Conservation (phyloP, 2,888 invertebrate genomes). For the Orchesella flavescens region DNA sequence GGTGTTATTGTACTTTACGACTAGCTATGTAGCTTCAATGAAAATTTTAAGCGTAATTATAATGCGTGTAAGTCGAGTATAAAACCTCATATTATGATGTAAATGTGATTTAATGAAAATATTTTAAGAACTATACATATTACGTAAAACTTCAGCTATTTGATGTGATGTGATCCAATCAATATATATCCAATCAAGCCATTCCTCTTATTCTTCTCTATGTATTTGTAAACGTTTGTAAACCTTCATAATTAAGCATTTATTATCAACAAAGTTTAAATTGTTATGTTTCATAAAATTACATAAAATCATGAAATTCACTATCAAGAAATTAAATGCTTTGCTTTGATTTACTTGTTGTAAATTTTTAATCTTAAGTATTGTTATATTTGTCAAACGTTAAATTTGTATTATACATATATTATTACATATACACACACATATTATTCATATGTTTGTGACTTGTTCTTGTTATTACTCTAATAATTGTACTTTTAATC, state of each 20-base stretch:
- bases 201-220: no score
- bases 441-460: no score
- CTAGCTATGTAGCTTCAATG: neutral
- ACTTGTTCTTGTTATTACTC: no score
- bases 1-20: neutral
- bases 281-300: no score
- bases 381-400: no score
- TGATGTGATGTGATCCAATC: slow-evolving; percentile 19
- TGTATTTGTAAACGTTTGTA: neutral
- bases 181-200: neutral
- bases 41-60: neutral
- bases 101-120: neutral
- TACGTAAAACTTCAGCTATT: neutral
- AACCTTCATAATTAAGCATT: no score
- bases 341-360: neutral
- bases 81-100: neutral
- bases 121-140: neutral
- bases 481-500: no score
- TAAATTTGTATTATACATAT: no score
- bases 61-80: neutral
- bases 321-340: neutral
- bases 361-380: no score
- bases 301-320: no score
- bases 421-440: no score
- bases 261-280: no score